Conservation (phyloP, 1,140 invertebrate genomes). For the Hylyphantes graminicola region DNA sequence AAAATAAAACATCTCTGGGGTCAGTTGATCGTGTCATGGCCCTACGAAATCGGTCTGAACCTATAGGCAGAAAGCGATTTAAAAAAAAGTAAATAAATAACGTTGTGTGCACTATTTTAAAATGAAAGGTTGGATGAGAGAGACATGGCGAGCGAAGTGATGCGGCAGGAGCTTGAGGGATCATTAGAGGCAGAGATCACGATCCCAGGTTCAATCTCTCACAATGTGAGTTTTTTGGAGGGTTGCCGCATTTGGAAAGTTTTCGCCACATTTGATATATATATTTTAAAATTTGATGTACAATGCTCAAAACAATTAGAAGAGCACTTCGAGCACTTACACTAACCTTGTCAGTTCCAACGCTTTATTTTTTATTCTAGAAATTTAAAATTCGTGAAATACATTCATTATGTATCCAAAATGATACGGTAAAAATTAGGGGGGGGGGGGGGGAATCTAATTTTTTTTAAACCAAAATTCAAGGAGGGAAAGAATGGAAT, state of each 20-base stretch:
- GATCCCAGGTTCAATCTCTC: constrained; percentile 59
- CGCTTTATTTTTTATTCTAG: too few species aligned
- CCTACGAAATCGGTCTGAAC: constrained; percentile 59
- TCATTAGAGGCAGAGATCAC: constrained; percentile 60
- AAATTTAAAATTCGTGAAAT: too few species aligned
- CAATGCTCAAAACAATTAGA: too few species aligned
- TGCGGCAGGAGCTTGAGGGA: constrained; percentile 56
- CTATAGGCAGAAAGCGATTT: constrained; percentile 42
- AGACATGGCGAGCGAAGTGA: constrained; percentile 45
- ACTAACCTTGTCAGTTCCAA: too few species aligned
- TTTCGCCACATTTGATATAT: neutral
- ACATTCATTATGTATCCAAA: too few species aligned
- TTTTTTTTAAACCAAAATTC: too few species aligned
- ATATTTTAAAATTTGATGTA: too few species aligned
- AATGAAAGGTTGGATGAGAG: constrained; percentile 57
- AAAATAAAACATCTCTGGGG: constrained; percentile 23
- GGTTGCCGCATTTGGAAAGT: constrained; percentile 33
- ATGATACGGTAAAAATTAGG: too few species aligned
- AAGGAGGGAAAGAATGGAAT: too few species aligned
- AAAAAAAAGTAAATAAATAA: constrained; percentile 58
- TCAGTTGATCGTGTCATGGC: constrained; percentile 52
- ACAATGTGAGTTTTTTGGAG: constrained; percentile 12
- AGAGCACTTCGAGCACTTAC: too few species aligned
- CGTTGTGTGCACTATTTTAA: constrained; percentile 53
- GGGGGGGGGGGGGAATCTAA: too few species aligned